These are phyloP conservation scores for Xiphias gladius DNA, from an alignment of 2,113 vertebrate species.

Conservation along the genomic window DNA sequence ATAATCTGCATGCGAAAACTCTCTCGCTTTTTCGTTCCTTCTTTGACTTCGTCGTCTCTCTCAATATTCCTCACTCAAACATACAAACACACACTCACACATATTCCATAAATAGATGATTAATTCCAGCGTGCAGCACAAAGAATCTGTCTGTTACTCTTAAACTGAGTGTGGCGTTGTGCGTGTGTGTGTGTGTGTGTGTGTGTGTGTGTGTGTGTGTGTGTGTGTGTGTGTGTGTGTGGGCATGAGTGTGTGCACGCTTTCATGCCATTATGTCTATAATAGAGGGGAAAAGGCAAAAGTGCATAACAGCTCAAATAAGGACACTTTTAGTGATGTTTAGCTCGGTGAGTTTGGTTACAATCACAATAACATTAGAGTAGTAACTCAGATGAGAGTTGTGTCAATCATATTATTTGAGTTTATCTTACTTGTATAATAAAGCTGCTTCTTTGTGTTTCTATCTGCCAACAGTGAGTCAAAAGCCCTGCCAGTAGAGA, in stretches of 20 bases:
- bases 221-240: background rate
- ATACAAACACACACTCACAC: background rate
- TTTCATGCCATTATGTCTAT: background rate
- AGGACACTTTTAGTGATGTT: background rate
- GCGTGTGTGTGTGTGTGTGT: background rate
- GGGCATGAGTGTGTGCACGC: background rate
- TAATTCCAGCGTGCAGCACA: slow-evolving; percentile 26
- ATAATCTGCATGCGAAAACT: slow-evolving; percentile 50
- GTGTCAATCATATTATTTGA: slow-evolving; percentile 10
- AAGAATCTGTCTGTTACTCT: slow-evolving; percentile 5
- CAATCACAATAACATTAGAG: background rate
- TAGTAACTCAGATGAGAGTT: background rate
- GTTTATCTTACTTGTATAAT: background rate
- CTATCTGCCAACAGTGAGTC: slow-evolving; percentile 68
- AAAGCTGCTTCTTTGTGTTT: slow-evolving; percentile 31
- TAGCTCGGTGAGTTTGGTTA: background rate
- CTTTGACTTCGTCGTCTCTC: background rate
- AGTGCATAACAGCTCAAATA: background rate
- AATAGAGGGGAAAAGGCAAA: background rate
- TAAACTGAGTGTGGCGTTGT: background rate
- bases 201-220: background rate
- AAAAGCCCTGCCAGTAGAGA: slow-evolving; percentile 24
- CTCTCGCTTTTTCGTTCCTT: background rate
- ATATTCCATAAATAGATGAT: slow-evolving; percentile 33
- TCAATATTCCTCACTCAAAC: background rate